Percentiles rank a stretch among this genome's conserved stretches.
Conservation (phyloP, 2,888 invertebrate genomes). For the Euplexia lucipara region DNA sequence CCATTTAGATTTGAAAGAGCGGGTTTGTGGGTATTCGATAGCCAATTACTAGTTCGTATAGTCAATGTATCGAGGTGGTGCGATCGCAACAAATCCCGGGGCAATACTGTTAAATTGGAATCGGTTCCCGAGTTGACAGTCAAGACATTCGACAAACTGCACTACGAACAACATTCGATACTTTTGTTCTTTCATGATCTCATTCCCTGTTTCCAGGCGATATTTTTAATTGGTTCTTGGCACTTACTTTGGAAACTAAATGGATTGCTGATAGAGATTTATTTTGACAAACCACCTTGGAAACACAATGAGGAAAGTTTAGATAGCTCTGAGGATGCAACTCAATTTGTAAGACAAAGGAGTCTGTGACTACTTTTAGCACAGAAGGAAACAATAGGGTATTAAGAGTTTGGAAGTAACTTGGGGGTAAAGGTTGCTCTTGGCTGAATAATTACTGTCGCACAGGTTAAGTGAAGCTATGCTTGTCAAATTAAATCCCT, state of each 20-base stretch:
- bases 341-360: constrained; percentile 38
- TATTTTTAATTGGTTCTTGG: constrained; percentile 43
- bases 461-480: too few species aligned
- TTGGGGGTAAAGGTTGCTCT: too few species aligned
- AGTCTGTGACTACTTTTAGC: constrained; percentile 13
- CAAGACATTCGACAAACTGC: constrained; percentile 50
- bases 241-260: constrained; percentile 33
- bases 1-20: constrained; percentile 34
- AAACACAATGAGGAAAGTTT: constrained; percentile 46
- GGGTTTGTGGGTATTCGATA: constrained; percentile 14
- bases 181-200: constrained; percentile 31
- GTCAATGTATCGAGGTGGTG: constrained; percentile 25
- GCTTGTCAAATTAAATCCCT: too few species aligned
- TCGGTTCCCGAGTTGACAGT: constrained; percentile 55
- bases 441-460: too few species aligned
- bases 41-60: constrained; percentile 46
- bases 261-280: constrained; percentile 44
- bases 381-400: constrained; percentile 1
- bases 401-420: constrained; percentile 9
- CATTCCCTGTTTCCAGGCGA: constrained; percentile 1
- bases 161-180: constrained; percentile 13
- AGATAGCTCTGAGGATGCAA: constrained; percentile 29
- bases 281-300: constrained; percentile 28
- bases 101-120: constrained; percentile 58
- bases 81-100: constrained; percentile 41